Conservation (phyloP, 2,797 vertebrate species). For the Sebastes glaucus region DNA sequence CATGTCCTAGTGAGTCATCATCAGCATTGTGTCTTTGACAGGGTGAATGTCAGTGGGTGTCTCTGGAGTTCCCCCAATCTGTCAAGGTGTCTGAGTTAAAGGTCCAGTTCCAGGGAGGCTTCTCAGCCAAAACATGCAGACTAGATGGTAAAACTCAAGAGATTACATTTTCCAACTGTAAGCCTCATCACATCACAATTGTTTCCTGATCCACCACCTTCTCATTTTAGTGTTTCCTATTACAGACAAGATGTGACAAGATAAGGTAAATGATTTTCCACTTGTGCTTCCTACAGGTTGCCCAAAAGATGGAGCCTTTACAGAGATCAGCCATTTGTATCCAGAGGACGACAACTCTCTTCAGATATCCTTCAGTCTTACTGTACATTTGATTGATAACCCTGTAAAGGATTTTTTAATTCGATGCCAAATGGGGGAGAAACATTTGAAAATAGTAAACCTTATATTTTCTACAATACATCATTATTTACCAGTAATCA, state of each 20-base stretch:
- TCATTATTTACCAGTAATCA: neutral
- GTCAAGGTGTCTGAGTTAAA: slow-evolving; percentile 85
- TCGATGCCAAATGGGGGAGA: fast-evolving
- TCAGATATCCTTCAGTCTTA: slow-evolving; percentile 91
- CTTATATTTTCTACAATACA: neutral
- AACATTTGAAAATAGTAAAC: neutral
- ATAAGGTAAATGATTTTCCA: neutral
- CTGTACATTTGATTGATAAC: neutral
- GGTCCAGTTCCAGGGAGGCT: slow-evolving; percentile 97
- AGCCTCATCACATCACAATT: fast-evolving
- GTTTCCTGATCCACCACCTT: neutral
- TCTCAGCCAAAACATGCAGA: slow-evolving; percentile 87
- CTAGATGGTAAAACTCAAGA: slow-evolving; percentile 85
- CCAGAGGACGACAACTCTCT: slow-evolving; percentile 89
- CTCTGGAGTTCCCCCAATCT: slow-evolving; percentile 87
- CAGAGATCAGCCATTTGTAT: slow-evolving; percentile 84
- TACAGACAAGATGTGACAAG: neutral
- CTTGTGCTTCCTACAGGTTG: slow-evolving; percentile 80
- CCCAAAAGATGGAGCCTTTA: slow-evolving; percentile 70
- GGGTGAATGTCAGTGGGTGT: slow-evolving; percentile 92
- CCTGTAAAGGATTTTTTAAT: neutral
- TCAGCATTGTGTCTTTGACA: slow-evolving; percentile 51
- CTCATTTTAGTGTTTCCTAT: neutral
- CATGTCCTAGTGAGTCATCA: neutral
- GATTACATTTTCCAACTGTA: neutral